A percentile compares a stretch with the other conserved stretches of the same genome.
These are phyloP conservation scores for Lethrus apterus DNA, from an alignment of 1,140 invertebrate genomes.

Conservation along the genomic window DNA sequence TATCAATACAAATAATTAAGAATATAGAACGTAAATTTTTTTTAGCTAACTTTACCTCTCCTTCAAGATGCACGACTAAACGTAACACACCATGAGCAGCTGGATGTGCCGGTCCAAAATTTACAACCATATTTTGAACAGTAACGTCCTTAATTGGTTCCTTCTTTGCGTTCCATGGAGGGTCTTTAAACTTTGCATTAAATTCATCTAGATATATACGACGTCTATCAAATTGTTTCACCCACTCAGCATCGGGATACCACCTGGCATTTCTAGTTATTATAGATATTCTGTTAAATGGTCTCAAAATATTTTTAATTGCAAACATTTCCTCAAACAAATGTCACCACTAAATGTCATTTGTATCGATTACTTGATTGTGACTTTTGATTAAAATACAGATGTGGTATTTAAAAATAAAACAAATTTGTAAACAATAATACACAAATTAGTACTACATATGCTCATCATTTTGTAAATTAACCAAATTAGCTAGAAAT, in stretches of 20 bases:
- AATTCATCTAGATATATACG: conserved; percentile 50
- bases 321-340: too few species aligned
- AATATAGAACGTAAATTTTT: too few species aligned
- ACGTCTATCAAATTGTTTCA: conserved; percentile 50
- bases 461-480: too few species aligned
- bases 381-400: too few species aligned
- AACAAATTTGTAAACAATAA: too few species aligned
- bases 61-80: conserved; percentile 67
- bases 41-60: conserved; percentile 56
- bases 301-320: neutral
- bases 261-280: too few species aligned
- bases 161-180: conserved; percentile 37
- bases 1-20: too few species aligned
- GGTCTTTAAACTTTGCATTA: conserved; percentile 38
- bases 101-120: conserved; percentile 82
- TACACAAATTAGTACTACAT: too few species aligned
- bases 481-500: too few species aligned
- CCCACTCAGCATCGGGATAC: conserved; percentile 51
- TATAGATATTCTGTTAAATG: conserved; percentile 8
- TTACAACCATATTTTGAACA: conserved; percentile 58
- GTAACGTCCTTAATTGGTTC: conserved; percentile 41
- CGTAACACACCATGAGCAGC: conserved; percentile 81
- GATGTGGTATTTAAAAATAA: too few species aligned
- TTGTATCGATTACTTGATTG: too few species aligned
- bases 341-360: too few species aligned